A percentile compares a stretch with the other conserved stretches of the same genome.
These are phyloP conservation scores for Argentina silus DNA, from an alignment of 2,797 vertebrate genomes.

Conservation along the genomic window DNA sequence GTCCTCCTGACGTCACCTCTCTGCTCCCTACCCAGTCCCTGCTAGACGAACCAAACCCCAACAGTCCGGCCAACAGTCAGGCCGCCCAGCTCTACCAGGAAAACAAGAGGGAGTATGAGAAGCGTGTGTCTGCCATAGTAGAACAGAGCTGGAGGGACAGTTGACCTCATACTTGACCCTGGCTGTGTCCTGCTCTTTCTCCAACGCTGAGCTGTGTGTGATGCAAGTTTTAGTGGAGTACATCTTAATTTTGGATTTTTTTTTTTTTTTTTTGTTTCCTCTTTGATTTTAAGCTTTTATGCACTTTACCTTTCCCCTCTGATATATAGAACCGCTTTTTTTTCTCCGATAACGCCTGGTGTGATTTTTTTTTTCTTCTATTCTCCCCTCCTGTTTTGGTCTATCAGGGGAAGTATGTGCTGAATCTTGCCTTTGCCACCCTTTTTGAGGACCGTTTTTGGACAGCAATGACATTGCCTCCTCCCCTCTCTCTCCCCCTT, in stretches of 20 bases:
- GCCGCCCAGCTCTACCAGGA: conserved; percentile 99
- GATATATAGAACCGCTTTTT: conserved; percentile 52
- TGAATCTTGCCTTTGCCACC: conserved; percentile 59
- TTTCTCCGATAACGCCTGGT: conserved; percentile 1
- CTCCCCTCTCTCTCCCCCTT: conserved; percentile 19
- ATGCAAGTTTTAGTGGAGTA: conserved; percentile 70
- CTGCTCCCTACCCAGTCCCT: conserved; percentile 82
- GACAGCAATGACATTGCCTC: conserved; percentile 28
- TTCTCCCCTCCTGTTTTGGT: conserved; percentile 42
- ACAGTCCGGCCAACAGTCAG: conserved; percentile 99
- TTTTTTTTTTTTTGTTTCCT: conserved; percentile 17
- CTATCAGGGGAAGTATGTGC: conserved; percentile 53
- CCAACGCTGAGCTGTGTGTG: conserved; percentile 55
- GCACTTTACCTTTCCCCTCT: conserved; percentile 79
- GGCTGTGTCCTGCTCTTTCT: conserved; percentile 39
- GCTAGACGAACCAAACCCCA: conserved; percentile 98
- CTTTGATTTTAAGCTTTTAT: conserved; percentile 80
- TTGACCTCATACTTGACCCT: conserved; percentile 79
- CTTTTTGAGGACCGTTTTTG: conserved; percentile 56
- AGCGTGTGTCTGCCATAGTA: conserved; percentile 97
- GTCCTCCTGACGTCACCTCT: not conserved
- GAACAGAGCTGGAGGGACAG: conserved; percentile 99
- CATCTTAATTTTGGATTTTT: conserved; percentile 47
- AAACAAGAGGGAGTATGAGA: conserved; percentile 99
- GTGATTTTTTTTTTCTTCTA: conserved; percentile 20